phyloP scores from a whole-genome alignment of 2,797 vertebrate genomes.

The Dermochelys coriacea region DNA sequence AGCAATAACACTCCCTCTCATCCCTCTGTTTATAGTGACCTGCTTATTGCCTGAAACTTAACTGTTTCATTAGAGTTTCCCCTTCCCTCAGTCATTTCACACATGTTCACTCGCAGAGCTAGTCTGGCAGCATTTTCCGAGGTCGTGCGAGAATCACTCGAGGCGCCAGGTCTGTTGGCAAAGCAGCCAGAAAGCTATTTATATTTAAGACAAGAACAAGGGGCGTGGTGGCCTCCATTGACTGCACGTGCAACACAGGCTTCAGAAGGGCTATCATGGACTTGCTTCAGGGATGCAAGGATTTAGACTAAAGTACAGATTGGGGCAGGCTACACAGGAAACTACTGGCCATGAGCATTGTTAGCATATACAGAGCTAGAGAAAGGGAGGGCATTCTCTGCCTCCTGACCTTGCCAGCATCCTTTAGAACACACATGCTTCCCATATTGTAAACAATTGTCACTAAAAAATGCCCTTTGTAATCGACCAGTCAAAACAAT shows the following conservation, averaged over 20 bases:
- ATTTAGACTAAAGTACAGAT: not conserved
- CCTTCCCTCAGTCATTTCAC: not conserved
- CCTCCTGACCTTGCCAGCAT: not conserved
- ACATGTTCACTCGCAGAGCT: not conserved
- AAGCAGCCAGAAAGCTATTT: not conserved
- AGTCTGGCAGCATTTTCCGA: slow-evolving; percentile 39
- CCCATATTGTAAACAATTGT: not conserved
- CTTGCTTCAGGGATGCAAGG: not conserved
- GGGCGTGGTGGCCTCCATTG: not conserved
- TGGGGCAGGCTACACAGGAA: rapidly evolving
- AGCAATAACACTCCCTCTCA: not conserved
- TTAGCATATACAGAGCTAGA: not conserved
- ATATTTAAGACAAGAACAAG: not conserved
- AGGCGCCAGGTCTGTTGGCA: not conserved
- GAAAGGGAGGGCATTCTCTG: not conserved
- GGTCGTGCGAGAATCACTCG: not conserved
- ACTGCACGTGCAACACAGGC: rapidly evolving
- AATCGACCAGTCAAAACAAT: not conserved
- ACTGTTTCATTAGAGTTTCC: not conserved
- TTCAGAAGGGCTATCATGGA: not conserved
- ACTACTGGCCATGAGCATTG: rapidly evolving
- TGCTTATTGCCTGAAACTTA: not conserved
- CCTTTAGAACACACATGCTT: not conserved
- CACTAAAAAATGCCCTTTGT: not conserved
- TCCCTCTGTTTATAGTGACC: not conserved